Evolutionary conservation across 2,113 vertebrate genomes (phyloP), one percentile per base, ranked within the genome.

Genomic region (Thalassoma bifasciatum): DNA sequence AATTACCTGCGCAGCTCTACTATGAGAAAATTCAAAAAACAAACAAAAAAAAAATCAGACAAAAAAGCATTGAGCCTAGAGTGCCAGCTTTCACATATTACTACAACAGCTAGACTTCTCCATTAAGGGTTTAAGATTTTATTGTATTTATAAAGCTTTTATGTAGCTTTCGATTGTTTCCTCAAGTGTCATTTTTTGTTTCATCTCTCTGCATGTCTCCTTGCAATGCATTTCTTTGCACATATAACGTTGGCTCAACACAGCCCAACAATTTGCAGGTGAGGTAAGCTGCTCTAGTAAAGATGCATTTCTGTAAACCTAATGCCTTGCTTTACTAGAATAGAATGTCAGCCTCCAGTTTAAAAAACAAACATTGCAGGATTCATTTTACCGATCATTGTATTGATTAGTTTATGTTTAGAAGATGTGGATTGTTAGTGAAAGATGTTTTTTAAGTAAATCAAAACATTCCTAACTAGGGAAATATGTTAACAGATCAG

Each of bases 171-270:
- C 92, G 93, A 89, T 95, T 94, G 92, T 94, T 94, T 94, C 87
- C 91, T 95, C 90, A 94, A 91, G 92, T 95, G 95, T 96, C 94
- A 95, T 96, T 87, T 30, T 86, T 83, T 65, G 89, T 91, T 86
- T 85, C 56, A 67, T 82, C 89, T 95, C 95, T 96, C 95, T 98
- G 98, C 98, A 98, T 99, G 98, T 94, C 95, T 97, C 94, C 95
- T 96, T 94, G 94, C 97, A 95, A 98, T 97, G 98, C 98, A 96
- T 98, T 98, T 98, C 95, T 99, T 99, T 99, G 98, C 98, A 99
- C 98, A 99, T 96, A 93, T 96, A 96, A 96, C 83, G 94, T 86
- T 92, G 96, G 96, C 96, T 95, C 88, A 53, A 68, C 93, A 86
- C 92, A 90, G 96, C 95, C 96, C 93, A 93, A 93, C 86, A 91